Conservation (phyloP, 1,140 invertebrate species). For the Sarcophaga bullata region DNA sequence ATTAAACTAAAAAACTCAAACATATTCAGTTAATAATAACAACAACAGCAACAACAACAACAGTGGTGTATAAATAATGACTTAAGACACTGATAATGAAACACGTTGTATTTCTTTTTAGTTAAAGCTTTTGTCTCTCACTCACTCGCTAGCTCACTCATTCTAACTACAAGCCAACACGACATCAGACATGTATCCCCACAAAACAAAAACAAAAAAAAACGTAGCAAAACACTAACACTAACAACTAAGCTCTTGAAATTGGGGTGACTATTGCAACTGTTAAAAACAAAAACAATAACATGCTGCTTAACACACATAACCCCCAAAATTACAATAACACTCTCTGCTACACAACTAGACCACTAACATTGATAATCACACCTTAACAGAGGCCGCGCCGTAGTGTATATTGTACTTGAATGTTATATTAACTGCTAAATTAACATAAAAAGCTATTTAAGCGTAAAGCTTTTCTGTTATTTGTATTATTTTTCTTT, state of each 20-base stretch:
- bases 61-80: not conserved
- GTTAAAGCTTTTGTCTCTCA: not conserved
- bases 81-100: conserved; percentile 6
- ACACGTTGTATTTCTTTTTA: not conserved
- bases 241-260: not conserved
- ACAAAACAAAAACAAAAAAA: no score
- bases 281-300: not conserved
- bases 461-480: no score
- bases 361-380: not conserved
- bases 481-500: no score
- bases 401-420: no score
- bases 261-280: not conserved
- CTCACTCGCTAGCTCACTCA: not conserved
- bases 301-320: not conserved
- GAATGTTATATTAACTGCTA: no score
- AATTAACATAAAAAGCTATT: no score
- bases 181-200: no score
- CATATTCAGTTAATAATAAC: not conserved
- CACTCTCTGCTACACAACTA: no score
- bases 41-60: not conserved
- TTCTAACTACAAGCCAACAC: not conserved
- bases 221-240: no score
- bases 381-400: not conserved
- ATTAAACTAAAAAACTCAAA: not conserved
- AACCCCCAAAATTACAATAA: not conserved